Conservation (phyloP, 2,797 vertebrate genomes). For the Tokudaia tokunoshimensis region DNA sequence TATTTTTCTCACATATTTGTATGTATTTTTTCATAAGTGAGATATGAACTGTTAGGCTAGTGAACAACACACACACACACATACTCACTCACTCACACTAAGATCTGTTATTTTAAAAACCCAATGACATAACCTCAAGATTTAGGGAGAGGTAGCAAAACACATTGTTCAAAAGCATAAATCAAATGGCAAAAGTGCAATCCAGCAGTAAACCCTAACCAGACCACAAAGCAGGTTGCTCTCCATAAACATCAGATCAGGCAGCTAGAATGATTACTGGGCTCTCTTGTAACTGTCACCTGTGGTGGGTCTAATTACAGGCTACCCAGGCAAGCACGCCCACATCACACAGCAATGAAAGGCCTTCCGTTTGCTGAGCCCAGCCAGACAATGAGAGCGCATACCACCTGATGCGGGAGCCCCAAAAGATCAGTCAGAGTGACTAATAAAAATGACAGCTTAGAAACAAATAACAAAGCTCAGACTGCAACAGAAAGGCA, state of each 20-base stretch:
- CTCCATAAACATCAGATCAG: slow-evolving; percentile 90
- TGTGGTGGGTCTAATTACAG: slow-evolving; percentile 95
- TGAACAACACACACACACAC: neutral
- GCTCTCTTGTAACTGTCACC: slow-evolving; percentile 91
- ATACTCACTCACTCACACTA: neutral
- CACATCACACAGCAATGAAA: slow-evolving; percentile 90
- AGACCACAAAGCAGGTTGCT: slow-evolving; percentile 86
- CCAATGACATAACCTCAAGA: neutral
- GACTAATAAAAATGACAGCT: slow-evolving; percentile 91
- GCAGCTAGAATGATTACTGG: slow-evolving; percentile 88
- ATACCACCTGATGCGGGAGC: slow-evolving; percentile 90
- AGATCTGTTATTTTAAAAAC: slow-evolving; percentile 57
- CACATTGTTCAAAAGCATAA: slow-evolving; percentile 85
- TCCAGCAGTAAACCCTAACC: slow-evolving; percentile 80
- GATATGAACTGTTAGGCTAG: neutral
- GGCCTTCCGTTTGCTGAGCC: slow-evolving; percentile 88
- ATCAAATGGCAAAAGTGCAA: slow-evolving; percentile 74
- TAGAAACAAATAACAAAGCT: slow-evolving; percentile 86
- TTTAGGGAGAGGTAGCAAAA: slow-evolving; percentile 81
- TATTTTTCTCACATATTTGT: neutral
- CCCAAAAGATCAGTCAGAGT: slow-evolving; percentile 92
- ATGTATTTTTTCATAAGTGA: neutral
- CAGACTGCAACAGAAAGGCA: neutral
- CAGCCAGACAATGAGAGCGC: slow-evolving; percentile 86
- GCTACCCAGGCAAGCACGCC: slow-evolving; percentile 90